phyloP scores from a whole-genome alignment of 92 coral and sea anemone species.

The Epizoanthus stellaris region DNA sequence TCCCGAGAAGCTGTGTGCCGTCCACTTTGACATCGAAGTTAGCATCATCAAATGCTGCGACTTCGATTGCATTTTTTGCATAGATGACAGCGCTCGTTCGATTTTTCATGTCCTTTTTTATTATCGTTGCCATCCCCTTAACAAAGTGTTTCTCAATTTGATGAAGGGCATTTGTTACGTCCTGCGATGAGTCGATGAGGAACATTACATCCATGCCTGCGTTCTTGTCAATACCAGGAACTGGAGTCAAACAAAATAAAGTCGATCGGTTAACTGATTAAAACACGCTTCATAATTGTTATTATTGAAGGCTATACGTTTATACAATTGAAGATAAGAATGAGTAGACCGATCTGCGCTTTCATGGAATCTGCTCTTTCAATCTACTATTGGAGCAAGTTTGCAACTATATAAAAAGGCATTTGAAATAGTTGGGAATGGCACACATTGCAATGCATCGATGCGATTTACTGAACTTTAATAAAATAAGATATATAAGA shows the following conservation, averaged over 20 bases:
- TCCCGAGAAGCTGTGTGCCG: background rate
- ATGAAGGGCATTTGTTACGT: background rate
- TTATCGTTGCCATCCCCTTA: background rate
- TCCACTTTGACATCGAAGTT: background rate
- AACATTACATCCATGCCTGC: conserved; percentile 7
- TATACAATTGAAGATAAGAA: no score
- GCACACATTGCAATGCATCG: no score
- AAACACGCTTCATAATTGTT: no score
- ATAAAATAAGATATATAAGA: no score
- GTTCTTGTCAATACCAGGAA: background rate
- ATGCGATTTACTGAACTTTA: no score
- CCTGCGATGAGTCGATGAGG: conserved; percentile 17
- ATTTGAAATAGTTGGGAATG: no score
- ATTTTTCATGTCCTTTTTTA: background rate
- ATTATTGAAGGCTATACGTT: background rate
- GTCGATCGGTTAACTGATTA: no score
- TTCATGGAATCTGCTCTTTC: no score
- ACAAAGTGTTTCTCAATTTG: background rate
- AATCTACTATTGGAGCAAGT: no score
- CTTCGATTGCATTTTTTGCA: background rate
- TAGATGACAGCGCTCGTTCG: conserved; percentile 29
- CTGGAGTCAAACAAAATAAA: background rate
- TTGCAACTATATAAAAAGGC: no score
- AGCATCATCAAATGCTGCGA: background rate
- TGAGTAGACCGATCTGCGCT: no score